Evolutionary conservation across 2,113 vertebrate genomes (phyloP), one percentile per base, ranked within the genome.

Genomic region (Xyrauchen texanus): DNA sequence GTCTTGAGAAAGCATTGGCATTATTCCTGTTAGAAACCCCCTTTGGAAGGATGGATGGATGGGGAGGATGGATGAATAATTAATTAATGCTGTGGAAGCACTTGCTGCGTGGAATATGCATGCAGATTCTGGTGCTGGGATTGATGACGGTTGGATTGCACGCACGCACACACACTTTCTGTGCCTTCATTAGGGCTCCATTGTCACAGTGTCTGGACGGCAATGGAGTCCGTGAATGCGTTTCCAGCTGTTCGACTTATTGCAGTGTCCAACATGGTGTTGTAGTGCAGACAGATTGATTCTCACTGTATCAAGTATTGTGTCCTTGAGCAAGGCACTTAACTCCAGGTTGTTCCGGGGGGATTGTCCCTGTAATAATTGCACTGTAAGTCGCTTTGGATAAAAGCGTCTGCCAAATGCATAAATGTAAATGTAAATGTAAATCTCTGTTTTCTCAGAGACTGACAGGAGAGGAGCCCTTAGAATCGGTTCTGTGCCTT

Each of bases 51-150:
- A 72, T 63, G 86, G 42, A 55, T 46, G 66, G 93, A 90, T 34
- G 21, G 21, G 21, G 21, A 34, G 21, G 21, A 34, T 81, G 88
- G 88, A 95, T 97, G 93, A 98, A 97, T 96, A 95, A 96, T 98
- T 96, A 92, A 97, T 93, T 83, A 90, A 90, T 73, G 61, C 91
- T 94, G 94, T 97, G 93, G 92, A 94, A 93, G 93, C 95, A 94
- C 92, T 91, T 89, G 87, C 89, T 92, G 60, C 51, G 60, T 64
- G 60, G 74, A 76, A 65, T 76, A 61, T 49, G 57, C 88, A 88
- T 7, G 88, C 89, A 89, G 89, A 84, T 91, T 88, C 87, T 77
- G 88, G 90, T 92, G 72, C 68, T 58, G 67, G 57, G 44, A 71
- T 76, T 75, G 80, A 81, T 60, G 58, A 47, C 9, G 62, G 78